Evolutionary conservation across 1,140 invertebrate genomes (phyloP).

Genomic region (Holcopasites calliopsidis): DNA sequence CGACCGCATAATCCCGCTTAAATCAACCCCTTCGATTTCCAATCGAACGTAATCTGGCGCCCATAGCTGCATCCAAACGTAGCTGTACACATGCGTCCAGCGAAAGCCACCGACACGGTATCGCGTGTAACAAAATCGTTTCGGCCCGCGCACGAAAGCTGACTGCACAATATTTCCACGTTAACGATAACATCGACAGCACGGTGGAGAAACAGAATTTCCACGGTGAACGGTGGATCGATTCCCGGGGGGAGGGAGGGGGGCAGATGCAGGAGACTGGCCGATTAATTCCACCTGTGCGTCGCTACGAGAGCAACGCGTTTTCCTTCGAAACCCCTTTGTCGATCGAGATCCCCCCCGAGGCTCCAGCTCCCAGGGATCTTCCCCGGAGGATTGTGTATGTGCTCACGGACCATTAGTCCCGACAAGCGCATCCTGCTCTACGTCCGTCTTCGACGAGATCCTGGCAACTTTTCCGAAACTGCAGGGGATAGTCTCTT

Average conservation of each 20-base stretch:
- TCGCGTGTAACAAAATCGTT: slow-evolving; percentile 28
- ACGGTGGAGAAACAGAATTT: slow-evolving; percentile 22
- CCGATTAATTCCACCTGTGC: slow-evolving; percentile 39
- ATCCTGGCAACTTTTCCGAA: slow-evolving; percentile 22
- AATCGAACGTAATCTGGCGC: too few species aligned
- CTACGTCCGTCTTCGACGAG: slow-evolving; percentile 15
- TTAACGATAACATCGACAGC: slow-evolving; percentile 31
- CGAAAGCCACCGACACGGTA: too few species aligned
- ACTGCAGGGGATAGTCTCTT: background rate
- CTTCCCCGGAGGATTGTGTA: slow-evolving; percentile 8
- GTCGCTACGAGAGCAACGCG: background rate
- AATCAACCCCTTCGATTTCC: too few species aligned
- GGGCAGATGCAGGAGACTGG: background rate
- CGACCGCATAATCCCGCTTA: too few species aligned
- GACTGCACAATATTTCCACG: slow-evolving; percentile 26
- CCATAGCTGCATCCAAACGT: background rate
- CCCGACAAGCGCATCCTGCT: slow-evolving; percentile 46
- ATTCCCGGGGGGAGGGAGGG: background rate
- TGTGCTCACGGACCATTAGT: slow-evolving; percentile 52
- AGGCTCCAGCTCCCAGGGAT: background rate
- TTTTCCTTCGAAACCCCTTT: slow-evolving; percentile 13
- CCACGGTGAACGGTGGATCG: slow-evolving; percentile 6
- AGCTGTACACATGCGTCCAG: too few species aligned
- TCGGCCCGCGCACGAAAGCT: slow-evolving; percentile 5
- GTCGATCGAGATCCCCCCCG: background rate